Evolutionary conservation across 2,113 vertebrate genomes (phyloP), one percentile per base, ranked within the genome.

Genomic region (Colius striatus): DNA sequence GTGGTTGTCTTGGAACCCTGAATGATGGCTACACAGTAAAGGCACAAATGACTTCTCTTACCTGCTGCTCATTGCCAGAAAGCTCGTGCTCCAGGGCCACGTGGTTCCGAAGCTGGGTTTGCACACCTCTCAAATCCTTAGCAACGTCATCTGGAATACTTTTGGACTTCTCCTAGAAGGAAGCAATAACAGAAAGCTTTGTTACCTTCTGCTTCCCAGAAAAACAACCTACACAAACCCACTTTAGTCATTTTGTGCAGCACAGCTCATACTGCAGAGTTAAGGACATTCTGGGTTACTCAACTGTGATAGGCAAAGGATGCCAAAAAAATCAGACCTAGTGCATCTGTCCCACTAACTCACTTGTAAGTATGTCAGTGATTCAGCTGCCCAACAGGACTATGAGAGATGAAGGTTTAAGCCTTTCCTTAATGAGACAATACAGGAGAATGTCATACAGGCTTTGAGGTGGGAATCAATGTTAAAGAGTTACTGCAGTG

Each of bases 91-190:
- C 98, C 91, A 99, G 95, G 29, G 97, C 97, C 68, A 98, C 94
- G 0, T 99, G 99, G 72, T 98, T 98, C 71, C 98, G 97, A 25
- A 98, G 97, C 96, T 99, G 99, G 18, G 97, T 97, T 60, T 97
- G 97, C n/a, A 98, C 97, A 27, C 98, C 98, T 66, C 50, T 97
- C 63, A 98, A 92, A 93, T 99, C 98, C 95, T 97, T 98, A 15
- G 98, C 98, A 90, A 98, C 93, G 19, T 97, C 98, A 67, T 98
- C 98, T 53, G 98, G 98, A 96, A 99, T 98, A 90, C 98, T 98
- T 79, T 98, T 98, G 67, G 97, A 95, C 83, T 98, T 98, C 85
- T 99, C 99, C 99, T 99, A 84, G 29, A 72, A 84, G 19, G 21
- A 77, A 32, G 19, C 60, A 84, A 78, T 89, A 5, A 68, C 25